Base-by-base conservation (phyloP, 2,888 invertebrate species). In the Harpalus rubripes region DNA sequence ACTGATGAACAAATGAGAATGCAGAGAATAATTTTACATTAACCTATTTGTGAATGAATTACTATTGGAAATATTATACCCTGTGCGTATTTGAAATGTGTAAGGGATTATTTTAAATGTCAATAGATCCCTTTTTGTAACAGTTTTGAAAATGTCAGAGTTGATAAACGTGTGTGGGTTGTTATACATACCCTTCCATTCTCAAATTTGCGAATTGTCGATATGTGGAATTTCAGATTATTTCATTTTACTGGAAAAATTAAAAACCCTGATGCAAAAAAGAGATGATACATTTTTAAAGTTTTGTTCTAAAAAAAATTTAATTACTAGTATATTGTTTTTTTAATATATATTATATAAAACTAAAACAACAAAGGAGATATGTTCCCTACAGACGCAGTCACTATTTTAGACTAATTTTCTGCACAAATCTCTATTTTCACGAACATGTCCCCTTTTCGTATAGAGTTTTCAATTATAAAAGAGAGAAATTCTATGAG, bases 91-190 rank as follows among this genome's bases (percentile, higher is more conserved):
- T 16, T 39, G 15, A 74, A 74, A 74, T 18, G 44, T 74, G 72
- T 74, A 44, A 74, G 18, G 72, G 72, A 74, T 74, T 74, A 74
- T 41, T 74, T 74, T 74, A 74, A 74, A 74, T 74, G 72, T 74
- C 72, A 74, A 68, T 39, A 74, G 72, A 18, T 16, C 58, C 15
- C 32, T 58, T 79, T 22, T 79, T 61, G 41, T 41, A 79, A 79
- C 26, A 10, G 26, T 32, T 79, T 41, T 32, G 61, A 79, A 59
- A 79, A 79, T 79, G 79, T 58, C 78, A 78, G 32, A 78, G 78
- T 79, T 79, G 41, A 79, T 79, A 22, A 58, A 26, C 26, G 10
- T 76, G 56, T 78, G 78, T 58, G 78, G 78, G 78, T 12, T 44
- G 56, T 76, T 22, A 41, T 56, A 56, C 44, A 18, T 18, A 32